phyloP scores from a whole-genome alignment of 2,888 invertebrate genomes.

The Callyntrura guangdongensis region DNA sequence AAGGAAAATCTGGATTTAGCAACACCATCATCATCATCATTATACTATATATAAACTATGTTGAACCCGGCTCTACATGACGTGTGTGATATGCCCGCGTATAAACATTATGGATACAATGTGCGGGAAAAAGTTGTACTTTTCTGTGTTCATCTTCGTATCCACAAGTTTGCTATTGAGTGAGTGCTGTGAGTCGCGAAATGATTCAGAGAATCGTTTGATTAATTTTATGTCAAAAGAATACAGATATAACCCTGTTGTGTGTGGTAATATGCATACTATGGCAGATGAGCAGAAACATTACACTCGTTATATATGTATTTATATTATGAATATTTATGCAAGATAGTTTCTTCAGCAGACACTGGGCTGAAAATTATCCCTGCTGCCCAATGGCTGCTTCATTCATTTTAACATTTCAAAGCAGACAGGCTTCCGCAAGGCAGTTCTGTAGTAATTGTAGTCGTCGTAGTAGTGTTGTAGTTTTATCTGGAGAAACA shows the following conservation, averaged over 20 bases:
- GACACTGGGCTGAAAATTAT: neutral
- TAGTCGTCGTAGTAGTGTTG: neutral
- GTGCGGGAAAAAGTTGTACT: conserved; percentile 15
- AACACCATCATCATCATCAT: neutral
- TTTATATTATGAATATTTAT: neutral
- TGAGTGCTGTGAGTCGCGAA: conserved; percentile 18
- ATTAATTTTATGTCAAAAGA: conserved; percentile 65
- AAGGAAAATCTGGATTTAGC: conserved; percentile 5
- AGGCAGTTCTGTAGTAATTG: conserved; percentile 17
- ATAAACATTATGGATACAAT: neutral
- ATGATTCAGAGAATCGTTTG: conserved; percentile 63
- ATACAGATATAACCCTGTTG: neutral
- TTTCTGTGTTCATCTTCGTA: neutral
- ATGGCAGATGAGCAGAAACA: neutral
- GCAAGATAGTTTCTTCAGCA: too few relatives aligned
- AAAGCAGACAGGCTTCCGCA: conserved; percentile 32
- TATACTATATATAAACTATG: too few relatives aligned
- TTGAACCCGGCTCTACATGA: too few relatives aligned
- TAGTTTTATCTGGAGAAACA: neutral
- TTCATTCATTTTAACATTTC: conserved; percentile 17
- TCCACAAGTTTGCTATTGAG: conserved; percentile 23
- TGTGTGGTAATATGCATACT: neutral
- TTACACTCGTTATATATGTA: neutral
- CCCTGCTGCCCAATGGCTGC: conserved; percentile 10
- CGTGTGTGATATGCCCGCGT: too few relatives aligned